Conservation (phyloP, 2,113 vertebrate species). For the Megaptera novaeangliae region DNA sequence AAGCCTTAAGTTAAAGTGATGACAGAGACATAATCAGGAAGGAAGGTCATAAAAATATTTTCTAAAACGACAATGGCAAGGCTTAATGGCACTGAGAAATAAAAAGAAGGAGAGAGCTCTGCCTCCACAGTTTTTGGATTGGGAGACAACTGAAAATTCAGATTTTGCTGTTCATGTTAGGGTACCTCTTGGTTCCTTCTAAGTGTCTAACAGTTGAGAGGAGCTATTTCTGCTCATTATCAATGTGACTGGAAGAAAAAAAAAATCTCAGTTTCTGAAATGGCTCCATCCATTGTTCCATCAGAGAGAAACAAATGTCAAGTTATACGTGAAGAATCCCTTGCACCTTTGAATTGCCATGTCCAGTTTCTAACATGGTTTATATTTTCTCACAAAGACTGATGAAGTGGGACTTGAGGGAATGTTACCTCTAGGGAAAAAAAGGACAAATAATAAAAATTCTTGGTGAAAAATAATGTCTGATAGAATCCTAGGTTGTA, state of each 20-base stretch:
- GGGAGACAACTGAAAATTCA: background rate
- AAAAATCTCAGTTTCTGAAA: background rate
- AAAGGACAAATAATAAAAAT: background rate
- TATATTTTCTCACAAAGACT: background rate
- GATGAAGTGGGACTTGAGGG: background rate
- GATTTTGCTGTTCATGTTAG: background rate
- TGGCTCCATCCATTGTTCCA: background rate
- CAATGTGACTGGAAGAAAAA: background rate
- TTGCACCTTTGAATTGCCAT: background rate
- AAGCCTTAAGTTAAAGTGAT: background rate
- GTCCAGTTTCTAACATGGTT: background rate
- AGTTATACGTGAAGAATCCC: background rate
- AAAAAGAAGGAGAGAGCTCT: background rate
- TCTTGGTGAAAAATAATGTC: background rate
- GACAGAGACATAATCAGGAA: background rate
- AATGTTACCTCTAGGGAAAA: background rate
- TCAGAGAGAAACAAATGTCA: background rate
- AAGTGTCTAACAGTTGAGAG: background rate
- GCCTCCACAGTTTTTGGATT: background rate
- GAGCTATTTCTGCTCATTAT: background rate
- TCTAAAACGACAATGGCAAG: background rate
- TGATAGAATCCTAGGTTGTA: background rate
- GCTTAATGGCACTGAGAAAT: background rate
- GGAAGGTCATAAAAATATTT: background rate
- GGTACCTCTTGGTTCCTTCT: background rate